Evolutionary conservation across 2,888 invertebrate genomes (phyloP), one percentile per base, ranked within the genome.

Genomic region (Trichopoda pennipes): DNA sequence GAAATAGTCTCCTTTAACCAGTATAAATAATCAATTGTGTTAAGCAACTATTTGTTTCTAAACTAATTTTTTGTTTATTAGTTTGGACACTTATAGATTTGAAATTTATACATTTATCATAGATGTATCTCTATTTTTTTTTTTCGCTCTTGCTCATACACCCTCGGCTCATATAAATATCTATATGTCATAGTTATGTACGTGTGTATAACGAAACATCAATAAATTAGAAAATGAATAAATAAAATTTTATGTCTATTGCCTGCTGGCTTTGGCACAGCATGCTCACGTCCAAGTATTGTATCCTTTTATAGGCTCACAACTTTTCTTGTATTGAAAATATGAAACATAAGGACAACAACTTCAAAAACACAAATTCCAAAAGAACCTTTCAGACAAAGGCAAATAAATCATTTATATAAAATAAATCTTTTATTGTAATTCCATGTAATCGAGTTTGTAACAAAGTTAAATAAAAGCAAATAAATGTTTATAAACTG

Each of bases 371-470:
- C 38, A 38, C 21, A 42, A n/a, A 55, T 9, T 68, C 6, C n/a
- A 10, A 70, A 73, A 79, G 61, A 68, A 42, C 61, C 55, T 76
- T 66, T 66, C 21, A 72, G 44, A 76, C 74, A 75, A 69, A 75
- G 58, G n/a, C 64, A 76, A 76, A 80, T 80, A 80, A 80, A 80
- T 80, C 76, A 80, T 75, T 80, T 70, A 42, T 17, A 58, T 60
- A 69, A 75, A 80, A 80, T 61, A 70, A 66, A 76, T 76, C 66
- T 66, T 66, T 76, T 72, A 61, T 76, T 56, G 66, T 75, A 53
- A 75, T 75, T 60, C 55, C 69, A 51, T 66, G 81, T 80, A 80
- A 83, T 84, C 83, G 86, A 86, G 86, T 87, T 87, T n/a, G 21
- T 14, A 56, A 38, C 55, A 51, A 17, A 51, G 35, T 28, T 8